Evolutionary conservation across 2,797 vertebrate genomes (phyloP).

Genomic region (Hyperoplus lanceolatus): DNA sequence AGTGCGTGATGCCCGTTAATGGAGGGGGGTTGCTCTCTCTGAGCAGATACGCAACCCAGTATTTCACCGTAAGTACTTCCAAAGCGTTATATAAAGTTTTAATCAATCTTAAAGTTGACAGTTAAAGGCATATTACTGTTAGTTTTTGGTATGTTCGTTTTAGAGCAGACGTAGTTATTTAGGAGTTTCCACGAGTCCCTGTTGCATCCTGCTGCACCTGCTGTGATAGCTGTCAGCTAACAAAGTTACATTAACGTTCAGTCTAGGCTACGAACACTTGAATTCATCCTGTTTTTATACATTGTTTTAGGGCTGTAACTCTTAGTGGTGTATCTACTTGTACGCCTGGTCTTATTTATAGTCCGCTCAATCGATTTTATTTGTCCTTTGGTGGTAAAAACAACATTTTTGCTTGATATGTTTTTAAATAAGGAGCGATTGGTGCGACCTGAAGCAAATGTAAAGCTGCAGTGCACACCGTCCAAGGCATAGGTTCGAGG

Average conservation of each 20-base stretch:
- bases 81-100: accelerated
- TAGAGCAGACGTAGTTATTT: not conserved
- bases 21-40: slow-evolving; percentile 74
- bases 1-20: slow-evolving; percentile 83
- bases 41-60: slow-evolving; percentile 70
- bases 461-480: too few species aligned
- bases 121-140: too few species aligned
- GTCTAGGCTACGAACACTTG: not conserved
- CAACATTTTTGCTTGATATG: not conserved
- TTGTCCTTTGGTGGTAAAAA: not conserved
- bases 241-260: too few species aligned
- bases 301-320: accelerated
- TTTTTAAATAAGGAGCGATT: not conserved
- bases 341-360: not conserved
- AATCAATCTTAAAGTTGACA: too few species aligned
- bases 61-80: slow-evolving; percentile 77
- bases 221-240: slow-evolving; percentile 25
- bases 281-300: not conserved
- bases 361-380: accelerated
- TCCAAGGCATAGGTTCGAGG: too few species aligned
- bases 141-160: not conserved
- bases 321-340: not conserved
- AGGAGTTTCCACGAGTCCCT: slow-evolving; percentile 38
- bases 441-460: too few species aligned
- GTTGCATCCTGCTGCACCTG: slow-evolving; percentile 77